Conservation (phyloP, 2,113 vertebrate species). For the Saimiri boliviensis region DNA sequence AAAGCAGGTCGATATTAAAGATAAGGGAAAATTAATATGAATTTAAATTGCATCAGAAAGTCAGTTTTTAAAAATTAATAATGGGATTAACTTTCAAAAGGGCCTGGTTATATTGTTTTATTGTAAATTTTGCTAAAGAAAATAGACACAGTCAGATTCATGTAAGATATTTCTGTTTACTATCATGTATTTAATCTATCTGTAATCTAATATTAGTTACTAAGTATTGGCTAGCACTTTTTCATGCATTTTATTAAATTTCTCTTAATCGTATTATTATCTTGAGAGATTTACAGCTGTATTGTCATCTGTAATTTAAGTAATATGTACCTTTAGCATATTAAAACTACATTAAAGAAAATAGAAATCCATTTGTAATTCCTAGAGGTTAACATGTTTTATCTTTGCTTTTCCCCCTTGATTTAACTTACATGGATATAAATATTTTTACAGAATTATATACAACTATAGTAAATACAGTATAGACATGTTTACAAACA, state of each 20-base stretch:
- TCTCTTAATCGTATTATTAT: neutral
- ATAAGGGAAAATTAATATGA: neutral
- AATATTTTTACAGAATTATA: neutral
- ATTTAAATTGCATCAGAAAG: neutral
- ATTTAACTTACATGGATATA: neutral
- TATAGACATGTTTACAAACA: neutral
- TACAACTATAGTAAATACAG: neutral
- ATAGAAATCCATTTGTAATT: neutral
- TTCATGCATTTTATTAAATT: slow-evolving; percentile 2
- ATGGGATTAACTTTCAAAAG: neutral
- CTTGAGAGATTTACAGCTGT: neutral
- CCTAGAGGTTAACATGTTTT: neutral
- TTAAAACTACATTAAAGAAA: neutral
- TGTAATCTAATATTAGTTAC: neutral
- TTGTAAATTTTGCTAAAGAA: slow-evolving; percentile 34
- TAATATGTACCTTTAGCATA: neutral
- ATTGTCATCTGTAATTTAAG: neutral
- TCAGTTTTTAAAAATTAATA: slow-evolving; percentile 5
- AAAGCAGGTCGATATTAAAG: neutral
- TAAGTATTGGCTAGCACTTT: neutral
- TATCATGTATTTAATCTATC: neutral
- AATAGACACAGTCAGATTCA: neutral
- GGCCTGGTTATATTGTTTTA: neutral
- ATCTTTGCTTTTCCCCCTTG: neutral
- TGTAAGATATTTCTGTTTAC: neutral